Percentiles rank a stretch among this genome's conserved stretches.
Conservation (phyloP, 1,140 invertebrate species). For the Hylaeus anthracinus region DNA sequence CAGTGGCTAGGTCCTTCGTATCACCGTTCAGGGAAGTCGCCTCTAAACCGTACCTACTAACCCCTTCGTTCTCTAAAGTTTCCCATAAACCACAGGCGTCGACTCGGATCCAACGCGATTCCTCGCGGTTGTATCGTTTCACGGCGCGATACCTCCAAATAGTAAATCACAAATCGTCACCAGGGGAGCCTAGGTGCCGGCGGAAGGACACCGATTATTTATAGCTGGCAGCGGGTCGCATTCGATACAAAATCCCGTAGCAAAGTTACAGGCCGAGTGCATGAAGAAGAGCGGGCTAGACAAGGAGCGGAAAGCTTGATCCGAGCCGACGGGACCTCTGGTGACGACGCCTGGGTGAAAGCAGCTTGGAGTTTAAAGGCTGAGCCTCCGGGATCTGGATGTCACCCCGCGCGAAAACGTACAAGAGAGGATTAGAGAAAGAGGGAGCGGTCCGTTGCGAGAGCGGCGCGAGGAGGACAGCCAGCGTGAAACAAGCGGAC, state of each 20-base stretch:
- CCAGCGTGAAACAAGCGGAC: conserved; percentile 26
- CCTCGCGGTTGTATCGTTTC: background rate
- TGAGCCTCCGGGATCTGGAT: conserved; percentile 63
- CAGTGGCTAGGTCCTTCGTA: too few relatives aligned
- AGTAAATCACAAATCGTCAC: conserved; percentile 26
- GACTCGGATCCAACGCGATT: background rate
- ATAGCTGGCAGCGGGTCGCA: conserved; percentile 12
- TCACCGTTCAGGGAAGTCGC: background rate
- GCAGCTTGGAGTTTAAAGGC: conserved; percentile 68
- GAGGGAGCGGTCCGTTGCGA: background rate
- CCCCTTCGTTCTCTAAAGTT: background rate
- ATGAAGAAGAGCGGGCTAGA: conserved; percentile 16
- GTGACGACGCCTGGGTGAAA: conserved; percentile 59
- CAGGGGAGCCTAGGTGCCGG: background rate
- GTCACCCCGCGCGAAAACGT: conserved; percentile 63
- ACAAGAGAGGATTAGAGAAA: conserved; percentile 59
- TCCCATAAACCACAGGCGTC: background rate
- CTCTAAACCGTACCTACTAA: background rate
- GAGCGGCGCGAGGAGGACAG: background rate
- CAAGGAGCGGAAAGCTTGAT: conserved; percentile 59
- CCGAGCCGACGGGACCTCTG: conserved; percentile 59
- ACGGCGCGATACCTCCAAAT: background rate
- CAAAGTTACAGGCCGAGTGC: background rate
- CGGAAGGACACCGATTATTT: conserved; percentile 31
- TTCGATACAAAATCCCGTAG: conserved; percentile 34